Evolutionary conservation across 2,797 vertebrate genomes (phyloP).

Genomic region (Dipus sagitta): DNA sequence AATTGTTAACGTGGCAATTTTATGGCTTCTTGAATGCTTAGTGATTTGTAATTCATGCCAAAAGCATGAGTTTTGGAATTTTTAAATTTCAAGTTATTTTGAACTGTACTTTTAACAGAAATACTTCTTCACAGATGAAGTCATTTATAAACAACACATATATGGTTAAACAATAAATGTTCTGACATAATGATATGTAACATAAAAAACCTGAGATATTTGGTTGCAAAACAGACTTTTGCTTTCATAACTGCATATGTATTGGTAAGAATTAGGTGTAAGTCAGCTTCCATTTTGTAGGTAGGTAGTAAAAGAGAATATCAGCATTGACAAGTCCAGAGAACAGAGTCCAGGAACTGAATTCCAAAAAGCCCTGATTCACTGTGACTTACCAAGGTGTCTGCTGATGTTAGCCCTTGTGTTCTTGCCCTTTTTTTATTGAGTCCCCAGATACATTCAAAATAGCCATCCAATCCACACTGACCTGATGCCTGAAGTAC

Average conservation of each 20-base stretch:
- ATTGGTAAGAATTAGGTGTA: too few relatives aligned
- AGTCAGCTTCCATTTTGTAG: too few relatives aligned
- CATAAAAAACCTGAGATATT: not conserved
- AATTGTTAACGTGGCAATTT: constrained; percentile 24
- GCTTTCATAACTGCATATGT: not conserved
- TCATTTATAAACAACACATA: not conserved
- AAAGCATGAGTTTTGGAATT: constrained; percentile 30
- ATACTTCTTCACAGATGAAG: constrained; percentile 12
- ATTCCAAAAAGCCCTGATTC: too few relatives aligned
- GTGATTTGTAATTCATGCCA: not conserved
- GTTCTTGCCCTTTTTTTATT: too few relatives aligned
- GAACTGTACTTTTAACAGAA: constrained; percentile 8
- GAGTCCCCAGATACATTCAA: too few relatives aligned
- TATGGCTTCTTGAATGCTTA: not conserved
- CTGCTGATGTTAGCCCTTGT: too few relatives aligned
- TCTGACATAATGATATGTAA: not conserved
- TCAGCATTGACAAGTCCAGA: too few relatives aligned
- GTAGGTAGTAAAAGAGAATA: too few relatives aligned
- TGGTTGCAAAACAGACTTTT: constrained; percentile 5
- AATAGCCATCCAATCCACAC: too few relatives aligned
- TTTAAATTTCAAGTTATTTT: constrained; percentile 28
- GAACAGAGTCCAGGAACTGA: too few relatives aligned
- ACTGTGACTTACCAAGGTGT: too few relatives aligned
- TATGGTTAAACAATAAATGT: not conserved
- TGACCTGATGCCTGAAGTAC: too few relatives aligned